phyloP scores from a whole-genome alignment of 2,113 vertebrate genomes.

The Sceloporus undulatus region DNA sequence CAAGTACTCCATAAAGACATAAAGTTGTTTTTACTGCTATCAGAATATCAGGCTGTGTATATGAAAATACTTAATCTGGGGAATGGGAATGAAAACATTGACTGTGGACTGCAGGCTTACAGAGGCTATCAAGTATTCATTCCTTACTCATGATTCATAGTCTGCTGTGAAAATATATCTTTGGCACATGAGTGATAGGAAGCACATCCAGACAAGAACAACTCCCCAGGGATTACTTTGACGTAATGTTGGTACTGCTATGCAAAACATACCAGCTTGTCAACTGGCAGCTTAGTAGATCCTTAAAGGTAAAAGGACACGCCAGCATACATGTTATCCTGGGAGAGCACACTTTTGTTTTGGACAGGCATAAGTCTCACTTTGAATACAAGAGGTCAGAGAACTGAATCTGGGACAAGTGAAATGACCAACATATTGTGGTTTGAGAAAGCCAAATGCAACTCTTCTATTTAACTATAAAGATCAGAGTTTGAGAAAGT shows the following conservation, averaged over 20 bases:
- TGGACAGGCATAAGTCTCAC: background rate
- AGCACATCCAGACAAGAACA: background rate
- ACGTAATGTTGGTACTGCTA: slow-evolving; percentile 8
- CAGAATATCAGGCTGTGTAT: slow-evolving; percentile 1
- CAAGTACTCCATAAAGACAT: slow-evolving; percentile 2
- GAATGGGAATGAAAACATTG: slow-evolving; percentile 32
- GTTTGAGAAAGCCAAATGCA: background rate
- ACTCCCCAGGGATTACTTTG: slow-evolving; percentile 12
- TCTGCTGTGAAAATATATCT: slow-evolving; percentile 55
- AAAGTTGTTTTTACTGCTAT: slow-evolving; percentile 52
- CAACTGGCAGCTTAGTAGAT: background rate
- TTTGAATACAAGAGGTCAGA: background rate
- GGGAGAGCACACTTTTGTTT: background rate
- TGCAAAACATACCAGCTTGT: background rate
- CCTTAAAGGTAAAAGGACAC: slow-evolving; percentile 7
- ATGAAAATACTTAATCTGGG: slow-evolving; percentile 52
- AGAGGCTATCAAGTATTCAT: slow-evolving; percentile 60
- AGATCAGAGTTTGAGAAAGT: background rate
- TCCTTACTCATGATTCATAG: slow-evolving; percentile 63
- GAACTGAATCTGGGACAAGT: background rate
- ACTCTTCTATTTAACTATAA: background rate
- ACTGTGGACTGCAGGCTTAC: background rate
- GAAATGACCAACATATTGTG: background rate
- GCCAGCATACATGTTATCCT: background rate
- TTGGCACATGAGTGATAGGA: slow-evolving; percentile 41